Percentiles rank a stretch among this genome's conserved stretches.
phyloP scores from a whole-genome alignment of 1,140 invertebrate genomes.

The Sycophila sp. region DNA sequence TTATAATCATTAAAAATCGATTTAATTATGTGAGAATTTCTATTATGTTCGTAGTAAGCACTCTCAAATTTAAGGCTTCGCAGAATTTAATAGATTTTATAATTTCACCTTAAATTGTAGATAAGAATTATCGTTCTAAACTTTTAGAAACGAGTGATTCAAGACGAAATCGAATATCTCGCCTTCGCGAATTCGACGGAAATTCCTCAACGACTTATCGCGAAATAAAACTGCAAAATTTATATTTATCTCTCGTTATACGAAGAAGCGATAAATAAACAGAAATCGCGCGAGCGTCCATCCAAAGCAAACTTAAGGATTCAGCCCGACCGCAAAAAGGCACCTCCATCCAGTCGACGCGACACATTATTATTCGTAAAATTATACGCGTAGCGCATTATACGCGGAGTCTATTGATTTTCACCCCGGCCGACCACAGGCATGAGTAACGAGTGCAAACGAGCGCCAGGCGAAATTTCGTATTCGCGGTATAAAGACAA shows the following conservation, averaged over 20 bases:
- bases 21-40: background rate
- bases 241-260: no score
- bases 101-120: no score
- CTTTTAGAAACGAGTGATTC: no score
- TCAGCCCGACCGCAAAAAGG: background rate
- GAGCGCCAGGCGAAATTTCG: slow-evolving; percentile 10
- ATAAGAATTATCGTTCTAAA: no score
- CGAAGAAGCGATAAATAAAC: no score
- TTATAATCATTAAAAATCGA: no score
- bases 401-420: slow-evolving; percentile 25
- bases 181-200: background rate
- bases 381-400: background rate
- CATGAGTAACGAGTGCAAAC: slow-evolving; percentile 21
- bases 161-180: background rate
- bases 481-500: slow-evolving; percentile 14
- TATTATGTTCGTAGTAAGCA: no score
- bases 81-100: no score
- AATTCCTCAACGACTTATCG: background rate
- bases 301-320: background rate
- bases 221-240: no score
- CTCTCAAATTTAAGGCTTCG: no score
- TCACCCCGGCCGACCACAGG: background rate
- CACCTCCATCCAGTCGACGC: no score
- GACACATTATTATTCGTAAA: background rate
- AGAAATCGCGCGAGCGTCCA: no score